A percentile compares a stretch with the other conserved stretches of the same genome.
Evolutionary conservation across 2,113 vertebrate genomes (phyloP).

Genomic region (Phaethornis superciliosus): DNA sequence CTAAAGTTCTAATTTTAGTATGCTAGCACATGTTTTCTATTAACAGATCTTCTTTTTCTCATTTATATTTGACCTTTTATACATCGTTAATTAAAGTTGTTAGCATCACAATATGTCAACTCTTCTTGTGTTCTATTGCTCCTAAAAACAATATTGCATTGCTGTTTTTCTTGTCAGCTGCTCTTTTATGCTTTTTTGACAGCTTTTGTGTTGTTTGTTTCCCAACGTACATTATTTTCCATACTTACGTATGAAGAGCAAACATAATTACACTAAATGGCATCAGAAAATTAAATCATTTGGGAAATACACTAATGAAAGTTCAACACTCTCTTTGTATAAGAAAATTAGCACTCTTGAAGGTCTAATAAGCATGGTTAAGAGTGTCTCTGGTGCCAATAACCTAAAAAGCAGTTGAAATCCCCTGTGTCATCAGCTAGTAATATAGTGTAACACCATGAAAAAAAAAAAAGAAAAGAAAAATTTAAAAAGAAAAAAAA

Average conservation of each 20-base stretch:
- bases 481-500: not conserved
- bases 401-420: conserved; percentile 47
- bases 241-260: conserved; percentile 33
- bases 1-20: conserved; percentile 2
- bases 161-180: conserved; percentile 25
- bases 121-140: not conserved
- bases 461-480: not conserved
- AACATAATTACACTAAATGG: conserved; percentile 38
- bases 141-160: conserved; percentile 17
- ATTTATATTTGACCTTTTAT: conserved; percentile 27
- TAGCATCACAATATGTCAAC: conserved; percentile 47
- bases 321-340: conserved; percentile 33
- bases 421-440: conserved; percentile 8
- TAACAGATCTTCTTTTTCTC: conserved; percentile 31
- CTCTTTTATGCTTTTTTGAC: conserved; percentile 25
- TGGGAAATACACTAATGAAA: conserved; percentile 57
- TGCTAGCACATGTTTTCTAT: not conserved
- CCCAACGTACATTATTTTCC: conserved; percentile 37
- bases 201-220: conserved; percentile 42
- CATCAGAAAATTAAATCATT: conserved; percentile 63
- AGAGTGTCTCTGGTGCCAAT: conserved; percentile 19
- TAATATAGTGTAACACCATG: not conserved
- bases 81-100: conserved; percentile 47
- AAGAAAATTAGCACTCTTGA: conserved; percentile 51
- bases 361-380: conserved; percentile 38